A percentile compares a stretch with the other conserved stretches of the same genome.
These are phyloP conservation scores for Eciton burchellii DNA, from an alignment of 1,140 invertebrate species.

Conservation along the genomic window DNA sequence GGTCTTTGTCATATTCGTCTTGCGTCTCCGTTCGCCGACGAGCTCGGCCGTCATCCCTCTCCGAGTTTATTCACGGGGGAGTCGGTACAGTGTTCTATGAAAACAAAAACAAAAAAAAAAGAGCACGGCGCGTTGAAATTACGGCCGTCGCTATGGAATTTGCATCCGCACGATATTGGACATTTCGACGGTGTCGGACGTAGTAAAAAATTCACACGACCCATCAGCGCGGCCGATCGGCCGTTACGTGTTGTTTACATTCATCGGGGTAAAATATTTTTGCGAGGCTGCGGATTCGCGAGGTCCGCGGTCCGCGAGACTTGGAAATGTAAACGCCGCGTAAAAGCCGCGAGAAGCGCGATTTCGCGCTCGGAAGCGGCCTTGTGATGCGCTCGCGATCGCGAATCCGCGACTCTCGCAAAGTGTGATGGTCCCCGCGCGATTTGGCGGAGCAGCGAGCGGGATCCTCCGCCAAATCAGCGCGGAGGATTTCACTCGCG, in stretches of 20 bases:
- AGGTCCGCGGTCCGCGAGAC: not conserved
- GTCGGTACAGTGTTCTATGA: not conserved
- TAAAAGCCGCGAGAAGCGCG: not conserved
- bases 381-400: constrained; percentile 37
- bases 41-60: not conserved
- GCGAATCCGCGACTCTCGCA: constrained; percentile 23
- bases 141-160: constrained; percentile 50
- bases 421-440: too few relatives aligned
- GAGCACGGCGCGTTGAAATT: constrained; percentile 48
- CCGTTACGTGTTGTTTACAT: constrained; percentile 57
- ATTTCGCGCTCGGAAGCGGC: constrained; percentile 45
- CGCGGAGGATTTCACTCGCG: constrained; percentile 38
- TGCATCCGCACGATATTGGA: constrained; percentile 33
- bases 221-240: constrained; percentile 60
- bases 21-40: constrained; percentile 3
- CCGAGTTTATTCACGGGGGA: constrained; percentile 13
- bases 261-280: constrained; percentile 64
- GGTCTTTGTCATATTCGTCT: constrained; percentile 5
- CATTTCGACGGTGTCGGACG: constrained; percentile 46
- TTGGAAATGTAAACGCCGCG: not conserved
- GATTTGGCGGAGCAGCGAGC: too few relatives aligned
- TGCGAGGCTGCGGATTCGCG: constrained; percentile 57
- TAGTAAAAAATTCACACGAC: constrained; percentile 57
- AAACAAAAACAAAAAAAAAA: constrained; percentile 15
- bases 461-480: too few relatives aligned